These are phyloP conservation scores for Ochotona princeps DNA, from an alignment of 2,113 vertebrate species.

Conservation along the genomic window DNA sequence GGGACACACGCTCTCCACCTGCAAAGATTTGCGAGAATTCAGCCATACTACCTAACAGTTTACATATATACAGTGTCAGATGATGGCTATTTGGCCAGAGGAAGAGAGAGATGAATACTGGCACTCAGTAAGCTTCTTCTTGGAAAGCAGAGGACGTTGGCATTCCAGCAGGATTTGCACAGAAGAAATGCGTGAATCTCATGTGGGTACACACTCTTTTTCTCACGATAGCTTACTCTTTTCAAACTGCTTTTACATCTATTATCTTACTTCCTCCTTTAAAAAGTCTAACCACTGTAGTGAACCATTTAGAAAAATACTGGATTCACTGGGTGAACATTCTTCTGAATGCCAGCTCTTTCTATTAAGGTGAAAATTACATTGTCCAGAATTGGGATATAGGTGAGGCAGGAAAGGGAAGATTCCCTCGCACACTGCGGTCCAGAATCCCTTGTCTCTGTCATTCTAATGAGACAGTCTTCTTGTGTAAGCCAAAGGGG, in stretches of 20 bases:
- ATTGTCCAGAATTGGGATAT: conserved; percentile 70
- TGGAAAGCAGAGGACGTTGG: background rate
- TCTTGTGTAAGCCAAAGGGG: conserved; percentile 49
- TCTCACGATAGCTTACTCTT: conserved; percentile 11
- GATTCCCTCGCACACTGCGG: conserved; percentile 37
- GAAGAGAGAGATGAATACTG: background rate
- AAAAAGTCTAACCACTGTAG: background rate
- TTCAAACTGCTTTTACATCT: conserved; percentile 12
- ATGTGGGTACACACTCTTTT: background rate
- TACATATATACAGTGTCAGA: background rate
- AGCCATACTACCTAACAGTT: accelerated
- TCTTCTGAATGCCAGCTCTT: conserved; percentile 63
- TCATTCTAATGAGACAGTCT: conserved; percentile 70
- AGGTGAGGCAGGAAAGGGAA: background rate
- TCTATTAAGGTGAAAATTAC: conserved; percentile 69
- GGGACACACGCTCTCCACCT: background rate
- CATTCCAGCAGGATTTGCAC: background rate
- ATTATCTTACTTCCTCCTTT: conserved; percentile 57
- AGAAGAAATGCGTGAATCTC: background rate
- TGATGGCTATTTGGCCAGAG: background rate
- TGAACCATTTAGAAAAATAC: conserved; percentile 40
- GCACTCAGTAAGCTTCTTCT: background rate
- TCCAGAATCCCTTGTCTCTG: conserved; percentile 59
- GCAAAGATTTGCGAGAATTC: background rate
- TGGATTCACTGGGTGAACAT: conserved; percentile 46